Conservation (phyloP, 2,797 vertebrate genomes). For the Clamator glandarius region DNA sequence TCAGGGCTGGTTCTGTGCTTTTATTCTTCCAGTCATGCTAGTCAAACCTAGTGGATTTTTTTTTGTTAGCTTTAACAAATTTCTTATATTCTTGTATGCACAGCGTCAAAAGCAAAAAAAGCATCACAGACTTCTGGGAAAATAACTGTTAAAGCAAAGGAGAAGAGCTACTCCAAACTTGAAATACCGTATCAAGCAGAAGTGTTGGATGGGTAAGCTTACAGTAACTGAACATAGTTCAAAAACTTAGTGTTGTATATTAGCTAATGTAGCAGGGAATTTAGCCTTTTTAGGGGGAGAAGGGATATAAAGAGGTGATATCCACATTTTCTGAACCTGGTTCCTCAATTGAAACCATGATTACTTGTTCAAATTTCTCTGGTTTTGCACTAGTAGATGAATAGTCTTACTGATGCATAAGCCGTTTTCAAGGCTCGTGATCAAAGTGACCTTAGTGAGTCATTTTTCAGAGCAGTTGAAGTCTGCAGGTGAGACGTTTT, state of each 20-base stretch:
- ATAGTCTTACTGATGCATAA: background rate
- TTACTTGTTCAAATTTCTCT: background rate
- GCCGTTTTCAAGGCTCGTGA: background rate
- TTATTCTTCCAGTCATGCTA: background rate
- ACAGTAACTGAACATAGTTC: background rate
- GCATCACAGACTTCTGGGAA: constrained; percentile 94
- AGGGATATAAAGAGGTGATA: background rate
- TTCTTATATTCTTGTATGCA: constrained; percentile 24
- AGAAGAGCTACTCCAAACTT: constrained; percentile 97
- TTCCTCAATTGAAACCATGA: background rate
- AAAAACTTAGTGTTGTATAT: background rate
- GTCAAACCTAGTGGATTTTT: background rate
- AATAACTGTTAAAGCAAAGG: constrained; percentile 98
- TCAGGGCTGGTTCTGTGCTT: background rate
- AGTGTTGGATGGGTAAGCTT: constrained; percentile 95
- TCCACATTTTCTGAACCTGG: background rate
- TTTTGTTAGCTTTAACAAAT: background rate
- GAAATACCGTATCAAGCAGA: constrained; percentile 99
- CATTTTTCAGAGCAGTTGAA: background rate
- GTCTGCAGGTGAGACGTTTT: background rate
- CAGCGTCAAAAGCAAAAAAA: constrained; percentile 96
- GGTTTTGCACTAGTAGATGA: background rate
- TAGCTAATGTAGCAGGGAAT: background rate
- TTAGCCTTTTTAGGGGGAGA: background rate
- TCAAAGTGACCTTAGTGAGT: background rate